phyloP scores from a whole-genome alignment of 1,140 invertebrate species.

The Druon quercuslanigerum region DNA sequence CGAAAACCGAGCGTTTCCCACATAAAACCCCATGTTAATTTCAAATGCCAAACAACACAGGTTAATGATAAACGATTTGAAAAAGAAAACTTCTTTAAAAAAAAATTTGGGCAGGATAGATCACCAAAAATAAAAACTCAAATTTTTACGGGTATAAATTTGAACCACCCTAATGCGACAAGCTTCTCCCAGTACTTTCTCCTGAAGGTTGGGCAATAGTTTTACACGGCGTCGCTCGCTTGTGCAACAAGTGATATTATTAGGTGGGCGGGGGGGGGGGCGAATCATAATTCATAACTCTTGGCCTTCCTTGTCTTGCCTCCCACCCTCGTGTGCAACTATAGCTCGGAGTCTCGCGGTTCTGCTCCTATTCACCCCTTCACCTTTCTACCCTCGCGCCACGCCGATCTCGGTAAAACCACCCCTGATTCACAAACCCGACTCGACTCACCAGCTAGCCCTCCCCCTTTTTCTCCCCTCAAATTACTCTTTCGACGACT shows the following conservation, averaged over 20 bases:
- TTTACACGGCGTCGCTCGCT: conserved; percentile 51
- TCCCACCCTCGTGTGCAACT: conserved; percentile 35
- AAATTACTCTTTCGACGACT: conserved; percentile 35
- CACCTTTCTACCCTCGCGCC: conserved; percentile 56
- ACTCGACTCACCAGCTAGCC: background rate
- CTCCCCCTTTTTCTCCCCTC: background rate
- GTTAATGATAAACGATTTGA: too few relatives aligned
- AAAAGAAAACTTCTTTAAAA: too few relatives aligned
- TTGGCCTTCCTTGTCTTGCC: conserved; percentile 67
- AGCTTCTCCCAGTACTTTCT: background rate
- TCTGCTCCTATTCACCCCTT: conserved; percentile 35
- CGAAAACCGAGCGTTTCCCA: too few relatives aligned
- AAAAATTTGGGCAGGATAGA: too few relatives aligned
- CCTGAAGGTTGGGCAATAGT: conserved; percentile 54
- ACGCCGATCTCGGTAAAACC: conserved; percentile 40
- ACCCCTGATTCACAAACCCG: conserved; percentile 30
- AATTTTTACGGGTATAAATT: too few relatives aligned
- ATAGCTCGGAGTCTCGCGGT: conserved; percentile 34
- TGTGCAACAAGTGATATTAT: conserved; percentile 72
- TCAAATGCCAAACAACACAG: too few relatives aligned
- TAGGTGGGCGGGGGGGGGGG: conserved; percentile 64
- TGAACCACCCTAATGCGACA: background rate
- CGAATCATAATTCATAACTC: conserved; percentile 73
- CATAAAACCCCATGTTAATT: too few relatives aligned
- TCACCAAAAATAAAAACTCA: too few relatives aligned